These are phyloP conservation scores for Atta colombica DNA, from an alignment of 1,140 invertebrate species.

Conservation along the genomic window DNA sequence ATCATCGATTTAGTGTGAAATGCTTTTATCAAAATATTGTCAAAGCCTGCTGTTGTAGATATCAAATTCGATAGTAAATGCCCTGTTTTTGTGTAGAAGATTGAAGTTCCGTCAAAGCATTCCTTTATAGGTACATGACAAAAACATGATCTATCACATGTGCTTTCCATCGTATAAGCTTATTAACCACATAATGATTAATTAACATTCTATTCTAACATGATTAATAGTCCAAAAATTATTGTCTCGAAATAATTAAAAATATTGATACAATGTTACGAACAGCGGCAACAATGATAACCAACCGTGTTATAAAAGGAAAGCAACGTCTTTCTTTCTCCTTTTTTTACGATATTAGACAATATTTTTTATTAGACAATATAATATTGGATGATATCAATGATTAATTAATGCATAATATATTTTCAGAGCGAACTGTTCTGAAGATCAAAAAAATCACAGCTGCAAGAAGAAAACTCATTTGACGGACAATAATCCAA, in stretches of 20 bases:
- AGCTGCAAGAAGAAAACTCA: background rate
- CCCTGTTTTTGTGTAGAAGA: background rate
- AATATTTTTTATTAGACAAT: background rate
- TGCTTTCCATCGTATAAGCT: background rate
- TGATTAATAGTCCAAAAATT: slow-evolving; percentile 1
- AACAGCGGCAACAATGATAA: background rate
- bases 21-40: slow-evolving; percentile 22
- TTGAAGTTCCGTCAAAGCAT: slow-evolving; percentile 12
- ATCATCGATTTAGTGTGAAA: background rate
- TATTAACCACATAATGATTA: background rate
- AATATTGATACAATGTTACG: background rate
- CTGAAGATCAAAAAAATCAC: slow-evolving; percentile 12
- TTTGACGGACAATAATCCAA: slow-evolving; percentile 5
- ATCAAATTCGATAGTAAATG: slow-evolving; percentile 16
- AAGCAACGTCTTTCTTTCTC: background rate
- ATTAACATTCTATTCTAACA: slow-evolving; percentile 4
- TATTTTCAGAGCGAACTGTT: slow-evolving; percentile 28
- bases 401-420: slow-evolving; percentile 39
- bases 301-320: background rate
- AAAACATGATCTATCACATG: background rate
- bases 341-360: background rate
- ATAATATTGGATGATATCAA: background rate
- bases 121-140: background rate
- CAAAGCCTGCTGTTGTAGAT: background rate
- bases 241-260: background rate